Evolutionary conservation across 2,797 vertebrate genomes (phyloP), one percentile per base, ranked within the genome.

Genomic region (Eurystomus glaucurus): DNA sequence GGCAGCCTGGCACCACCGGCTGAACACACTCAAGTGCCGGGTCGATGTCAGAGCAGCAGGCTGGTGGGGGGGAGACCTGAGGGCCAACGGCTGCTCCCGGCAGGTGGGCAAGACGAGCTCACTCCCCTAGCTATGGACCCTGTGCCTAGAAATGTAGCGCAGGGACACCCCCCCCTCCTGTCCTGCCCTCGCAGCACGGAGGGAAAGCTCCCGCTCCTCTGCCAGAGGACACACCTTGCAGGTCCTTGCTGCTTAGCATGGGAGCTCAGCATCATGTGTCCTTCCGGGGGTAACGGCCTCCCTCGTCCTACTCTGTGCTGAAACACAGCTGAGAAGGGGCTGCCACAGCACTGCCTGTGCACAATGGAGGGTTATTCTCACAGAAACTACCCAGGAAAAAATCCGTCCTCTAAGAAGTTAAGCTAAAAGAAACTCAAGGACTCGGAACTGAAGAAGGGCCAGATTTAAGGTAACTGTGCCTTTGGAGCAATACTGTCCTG

Each of bases 21-120:
- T 6, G 35, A 51, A 7, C 2, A 18, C 76, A 3, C 4, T 1
- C 5, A 5, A 5, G 39, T 0, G 48, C 5, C n/a, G 2, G 58
- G 68, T 20, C 51, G 2, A 6, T 6, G 69, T 46, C 8, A 9
- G 2, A 10, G 83, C 86, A 35, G 58, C 61, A 46, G 57, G 58
- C 37, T 1, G 58, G 33, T 45, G 2, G 20, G 0, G 14, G 45
- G 26, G 23, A 25, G 10, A 6, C 3, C 0, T 1, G 22, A 12
- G 31, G 52, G 15, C 48, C 33, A 2, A 10, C 19, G 31, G 37
- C 61, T 14, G 76, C 31, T 39, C 60, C 28, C 5, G 6, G 37
- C 20, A 2, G 41, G 50, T 6, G 23, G 9, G 0, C 4, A 15
- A 3, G 33, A 14, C 50, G 1, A 2, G 25, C 11, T 52, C 31